Evolutionary conservation across 2,888 invertebrate species (phyloP), one percentile per base, ranked within the genome.

Genomic region (Trypoxylon attenuatum): DNA sequence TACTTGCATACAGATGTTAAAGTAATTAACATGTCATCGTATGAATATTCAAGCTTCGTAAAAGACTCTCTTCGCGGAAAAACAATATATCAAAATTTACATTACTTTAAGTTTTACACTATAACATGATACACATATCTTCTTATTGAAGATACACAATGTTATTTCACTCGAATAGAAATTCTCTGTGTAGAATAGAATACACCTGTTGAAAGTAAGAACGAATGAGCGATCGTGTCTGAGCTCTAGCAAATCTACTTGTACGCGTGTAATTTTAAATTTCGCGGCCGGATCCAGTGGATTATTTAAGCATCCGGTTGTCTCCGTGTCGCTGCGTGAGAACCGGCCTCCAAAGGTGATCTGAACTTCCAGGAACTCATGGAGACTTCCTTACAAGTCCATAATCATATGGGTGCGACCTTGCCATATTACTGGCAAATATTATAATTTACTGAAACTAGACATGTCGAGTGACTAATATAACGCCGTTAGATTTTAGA

Each of bases 401-500:
- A n/a, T 71, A 75, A 73, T 73, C 66, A 73, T 46, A 73, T 66
- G 63, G 60, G 55, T 54, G 66, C 57, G 52, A 73, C 42, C 68
- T 52, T 57, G 64, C 68, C 65, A 60, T 59, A 75, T 75, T 71
- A 71, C 72, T 54, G 25, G 46, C 72, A 73, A 73, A 74, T 60
- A 75, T 65, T 72, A 65, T 69, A 69, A 74, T 74, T 74, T 74
- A 76, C 62, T 69, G 60, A 73, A 69, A 75, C 54, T 64, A 64
- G 65, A 46, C 56, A 55, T 33, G 58, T 60, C 62, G 69, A 62
- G 64, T 65, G 69, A 55, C 68, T 65, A 27, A 65, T 69, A 74
- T 69, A 72, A 76, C 73, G 66, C 65, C 66, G 76, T 74, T 73
- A 66, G 65, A 55, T 59, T 10, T 19, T n/a, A n/a, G n/a, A n/a